These are phyloP conservation scores for Maconellicoccus hirsutus DNA, from an alignment of 1,140 invertebrate genomes.

Conservation along the genomic window DNA sequence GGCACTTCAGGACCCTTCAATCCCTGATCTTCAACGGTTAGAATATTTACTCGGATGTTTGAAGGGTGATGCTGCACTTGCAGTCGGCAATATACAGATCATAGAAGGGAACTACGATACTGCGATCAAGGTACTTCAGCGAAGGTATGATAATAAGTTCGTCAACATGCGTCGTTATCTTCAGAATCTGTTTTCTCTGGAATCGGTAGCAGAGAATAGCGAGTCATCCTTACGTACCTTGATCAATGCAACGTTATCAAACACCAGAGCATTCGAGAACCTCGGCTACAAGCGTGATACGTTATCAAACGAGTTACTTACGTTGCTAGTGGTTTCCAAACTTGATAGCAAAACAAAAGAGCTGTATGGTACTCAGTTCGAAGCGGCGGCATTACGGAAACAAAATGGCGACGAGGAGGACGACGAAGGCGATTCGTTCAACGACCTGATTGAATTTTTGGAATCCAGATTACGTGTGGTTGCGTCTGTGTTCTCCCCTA, in stretches of 20 bases:
- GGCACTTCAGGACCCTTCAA: neutral
- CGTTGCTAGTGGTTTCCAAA: neutral
- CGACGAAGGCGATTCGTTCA: too few species aligned
- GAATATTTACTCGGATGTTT: neutral
- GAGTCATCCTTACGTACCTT: neutral
- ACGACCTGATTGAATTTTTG: too few species aligned
- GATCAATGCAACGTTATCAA: neutral
- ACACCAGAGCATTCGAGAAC: neutral
- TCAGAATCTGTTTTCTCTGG: neutral
- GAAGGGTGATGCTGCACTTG: neutral
- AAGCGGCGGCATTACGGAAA: too few species aligned
- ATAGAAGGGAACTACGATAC: neutral
- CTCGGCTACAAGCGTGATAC: neutral
- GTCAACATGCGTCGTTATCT: neutral
- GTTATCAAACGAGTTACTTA: neutral
- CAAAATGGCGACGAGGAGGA: neutral
- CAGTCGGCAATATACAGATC: neutral
- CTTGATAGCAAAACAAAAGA: neutral
- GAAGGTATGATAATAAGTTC: neutral
- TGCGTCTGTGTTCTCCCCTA: too few species aligned
- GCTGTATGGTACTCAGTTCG: neutral
- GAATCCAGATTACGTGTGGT: too few species aligned
- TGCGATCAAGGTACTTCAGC: neutral
- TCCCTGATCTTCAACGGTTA: neutral
- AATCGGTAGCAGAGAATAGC: neutral